A percentile compares a stretch with the other conserved stretches of the same genome.
Conservation (phyloP, 2,797 vertebrate species). For the Lepilemur ruficaudatus region DNA sequence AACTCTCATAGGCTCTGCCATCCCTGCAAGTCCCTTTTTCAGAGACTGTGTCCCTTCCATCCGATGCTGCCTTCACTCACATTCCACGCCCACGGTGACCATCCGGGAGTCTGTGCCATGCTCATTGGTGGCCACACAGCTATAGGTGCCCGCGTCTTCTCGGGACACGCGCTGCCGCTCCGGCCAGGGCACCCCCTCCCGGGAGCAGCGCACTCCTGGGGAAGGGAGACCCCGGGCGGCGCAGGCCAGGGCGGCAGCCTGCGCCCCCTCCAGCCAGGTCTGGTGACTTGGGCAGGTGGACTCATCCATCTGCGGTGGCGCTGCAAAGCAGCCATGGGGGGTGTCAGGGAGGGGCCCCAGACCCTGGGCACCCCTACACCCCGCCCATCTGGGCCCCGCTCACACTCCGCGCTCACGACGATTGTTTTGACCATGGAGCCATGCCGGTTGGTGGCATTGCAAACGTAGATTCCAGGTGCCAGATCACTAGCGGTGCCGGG, state of each 20-base stretch:
- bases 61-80: slow-evolving; percentile 71
- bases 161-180: slow-evolving; percentile 60
- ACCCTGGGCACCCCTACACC: not conserved
- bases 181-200: not conserved
- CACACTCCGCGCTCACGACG: slow-evolving; percentile 75
- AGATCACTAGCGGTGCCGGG: not conserved
- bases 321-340: slow-evolving; percentile 55
- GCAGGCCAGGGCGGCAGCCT: slow-evolving; percentile 46
- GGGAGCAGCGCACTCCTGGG: slow-evolving; percentile 74
- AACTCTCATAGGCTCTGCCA: too few relatives aligned
- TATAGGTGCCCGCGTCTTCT: slow-evolving; percentile 77
- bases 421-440: slow-evolving; percentile 75
- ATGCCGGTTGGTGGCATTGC: slow-evolving; percentile 77
- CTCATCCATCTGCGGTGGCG: slow-evolving; percentile 81
- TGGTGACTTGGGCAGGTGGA: slow-evolving; percentile 78
- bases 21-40: not conserved
- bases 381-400: slow-evolving; percentile 48
- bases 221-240: slow-evolving; percentile 75
- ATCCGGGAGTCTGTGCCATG: slow-evolving; percentile 71
- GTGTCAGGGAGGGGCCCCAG: not conserved
- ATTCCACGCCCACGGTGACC: slow-evolving; percentile 80
- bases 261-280: slow-evolving; percentile 80
- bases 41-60: not conserved
- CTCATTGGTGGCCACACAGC: slow-evolving; percentile 79
- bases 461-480: slow-evolving; percentile 74